A percentile compares a stretch with the other conserved stretches of the same genome.
Evolutionary conservation across 2,797 vertebrate species (phyloP).

Genomic region (Taeniopygia guttata): DNA sequence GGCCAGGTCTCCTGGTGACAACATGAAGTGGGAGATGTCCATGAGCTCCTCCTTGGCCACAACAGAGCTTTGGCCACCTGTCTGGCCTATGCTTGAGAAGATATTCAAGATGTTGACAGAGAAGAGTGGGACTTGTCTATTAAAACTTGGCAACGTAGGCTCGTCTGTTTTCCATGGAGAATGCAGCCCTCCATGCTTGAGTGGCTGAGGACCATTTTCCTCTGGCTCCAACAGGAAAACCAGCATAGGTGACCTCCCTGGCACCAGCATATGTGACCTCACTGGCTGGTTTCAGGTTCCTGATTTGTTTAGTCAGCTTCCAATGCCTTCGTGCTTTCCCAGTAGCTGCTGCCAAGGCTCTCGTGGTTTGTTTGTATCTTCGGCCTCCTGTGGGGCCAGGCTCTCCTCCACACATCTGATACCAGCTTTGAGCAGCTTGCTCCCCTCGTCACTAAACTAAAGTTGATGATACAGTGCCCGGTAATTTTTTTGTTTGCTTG

Average conservation of each 20-base stretch:
- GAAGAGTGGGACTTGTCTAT: neutral
- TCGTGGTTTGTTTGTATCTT: neutral
- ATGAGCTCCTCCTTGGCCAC: neutral
- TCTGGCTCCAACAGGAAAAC: neutral
- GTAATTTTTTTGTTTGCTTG: neutral
- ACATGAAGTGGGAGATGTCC: neutral
- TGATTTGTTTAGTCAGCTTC: constrained; percentile 13
- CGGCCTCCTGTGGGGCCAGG: neutral
- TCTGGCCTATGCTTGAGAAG: neutral
- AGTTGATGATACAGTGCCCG: neutral
- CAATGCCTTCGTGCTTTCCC: neutral
- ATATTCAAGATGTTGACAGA: neutral
- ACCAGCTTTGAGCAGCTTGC: neutral
- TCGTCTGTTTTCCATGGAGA: neutral
- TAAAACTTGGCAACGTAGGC: neutral
- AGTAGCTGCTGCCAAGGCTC: neutral
- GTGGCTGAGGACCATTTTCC: neutral
- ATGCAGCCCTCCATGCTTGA: neutral
- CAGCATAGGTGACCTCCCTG: neutral
- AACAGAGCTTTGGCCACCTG: neutral
- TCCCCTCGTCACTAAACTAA: neutral
- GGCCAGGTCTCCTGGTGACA: neutral
- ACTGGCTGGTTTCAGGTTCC: neutral
- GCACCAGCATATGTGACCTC: neutral
- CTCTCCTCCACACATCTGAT: neutral